These are phyloP conservation scores for Micromesistius poutassou DNA, from an alignment of 2,797 vertebrate genomes.

Conservation along the genomic window DNA sequence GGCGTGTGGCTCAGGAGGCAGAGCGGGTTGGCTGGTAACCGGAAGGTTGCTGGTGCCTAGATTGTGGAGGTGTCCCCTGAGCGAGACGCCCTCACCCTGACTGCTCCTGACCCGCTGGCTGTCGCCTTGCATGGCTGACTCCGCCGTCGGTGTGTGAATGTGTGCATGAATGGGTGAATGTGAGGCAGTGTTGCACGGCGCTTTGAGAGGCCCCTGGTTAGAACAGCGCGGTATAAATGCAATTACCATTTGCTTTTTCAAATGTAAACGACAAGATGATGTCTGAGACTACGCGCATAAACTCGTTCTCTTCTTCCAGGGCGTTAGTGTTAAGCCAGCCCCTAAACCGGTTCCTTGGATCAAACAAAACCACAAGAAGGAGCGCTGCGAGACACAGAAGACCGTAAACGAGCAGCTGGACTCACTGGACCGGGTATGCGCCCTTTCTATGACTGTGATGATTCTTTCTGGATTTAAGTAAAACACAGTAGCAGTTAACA, in stretches of 20 bases:
- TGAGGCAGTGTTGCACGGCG: too few species aligned
- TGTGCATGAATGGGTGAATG: too few species aligned
- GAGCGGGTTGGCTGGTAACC: too few species aligned
- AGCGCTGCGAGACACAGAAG: constrained; percentile 55
- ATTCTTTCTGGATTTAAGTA: neutral
- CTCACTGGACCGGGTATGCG: constrained; percentile 67
- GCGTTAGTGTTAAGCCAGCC: constrained; percentile 39
- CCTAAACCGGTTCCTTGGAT: constrained; percentile 74
- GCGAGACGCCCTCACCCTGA: too few species aligned
- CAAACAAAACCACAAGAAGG: constrained; percentile 50
- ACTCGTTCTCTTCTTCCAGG: constrained; percentile 41
- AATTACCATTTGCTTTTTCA: neutral
- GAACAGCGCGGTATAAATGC: too few species aligned
- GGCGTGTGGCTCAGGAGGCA: too few species aligned
- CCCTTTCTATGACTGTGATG: neutral
- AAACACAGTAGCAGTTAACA: neutral
- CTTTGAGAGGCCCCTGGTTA: too few species aligned
- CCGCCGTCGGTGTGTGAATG: too few species aligned
- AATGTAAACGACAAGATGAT: neutral
- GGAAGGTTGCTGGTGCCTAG: too few species aligned
- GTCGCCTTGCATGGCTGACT: too few species aligned
- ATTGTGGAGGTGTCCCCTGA: too few species aligned
- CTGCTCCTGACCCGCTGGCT: too few species aligned
- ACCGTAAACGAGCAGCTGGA: constrained; percentile 58
- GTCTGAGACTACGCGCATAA: neutral